Conservation (phyloP, 1,140 invertebrate genomes). For the Lanistes nyassanus region DNA sequence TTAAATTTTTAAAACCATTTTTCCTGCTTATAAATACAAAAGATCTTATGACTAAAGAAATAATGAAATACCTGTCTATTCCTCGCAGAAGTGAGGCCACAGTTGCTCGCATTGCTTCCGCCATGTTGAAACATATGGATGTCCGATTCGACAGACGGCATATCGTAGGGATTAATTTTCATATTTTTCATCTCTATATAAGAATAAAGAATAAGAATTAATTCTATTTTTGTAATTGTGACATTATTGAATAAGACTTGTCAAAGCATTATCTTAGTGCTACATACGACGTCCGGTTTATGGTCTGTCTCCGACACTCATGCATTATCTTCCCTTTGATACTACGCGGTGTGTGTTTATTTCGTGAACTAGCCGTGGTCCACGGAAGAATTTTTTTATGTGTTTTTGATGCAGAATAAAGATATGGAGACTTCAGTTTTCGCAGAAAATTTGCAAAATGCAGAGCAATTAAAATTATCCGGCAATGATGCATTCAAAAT, state of each 20-base stretch:
- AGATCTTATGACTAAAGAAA: neutral
- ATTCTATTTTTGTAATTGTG: too few species aligned
- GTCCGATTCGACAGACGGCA: neutral
- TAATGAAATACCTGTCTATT: conserved; percentile 76
- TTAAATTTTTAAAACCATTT: neutral
- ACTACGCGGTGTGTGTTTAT: neutral
- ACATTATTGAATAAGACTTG: too few species aligned
- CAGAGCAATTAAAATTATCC: conserved; percentile 52
- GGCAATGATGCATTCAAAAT: conserved; percentile 58
- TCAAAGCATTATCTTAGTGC: conserved; percentile 22
- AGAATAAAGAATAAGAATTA: too few species aligned
- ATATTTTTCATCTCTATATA: neutral
- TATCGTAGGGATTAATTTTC: neutral
- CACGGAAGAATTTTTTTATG: too few species aligned
- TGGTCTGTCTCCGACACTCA: neutral
- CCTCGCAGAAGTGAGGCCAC: conserved; percentile 80
- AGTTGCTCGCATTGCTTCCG: conserved; percentile 80
- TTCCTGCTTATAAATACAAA: neutral
- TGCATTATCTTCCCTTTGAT: neutral
- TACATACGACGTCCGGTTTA: neutral
- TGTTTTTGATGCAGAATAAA: conserved; percentile 17
- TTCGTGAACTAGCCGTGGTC: too few species aligned
- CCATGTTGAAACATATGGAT: conserved; percentile 55
- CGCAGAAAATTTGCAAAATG: conserved; percentile 43
- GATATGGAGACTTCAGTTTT: conserved; percentile 24